phyloP scores from a whole-genome alignment of 2,888 invertebrate genomes.

The Drosophila mulleri region DNA sequence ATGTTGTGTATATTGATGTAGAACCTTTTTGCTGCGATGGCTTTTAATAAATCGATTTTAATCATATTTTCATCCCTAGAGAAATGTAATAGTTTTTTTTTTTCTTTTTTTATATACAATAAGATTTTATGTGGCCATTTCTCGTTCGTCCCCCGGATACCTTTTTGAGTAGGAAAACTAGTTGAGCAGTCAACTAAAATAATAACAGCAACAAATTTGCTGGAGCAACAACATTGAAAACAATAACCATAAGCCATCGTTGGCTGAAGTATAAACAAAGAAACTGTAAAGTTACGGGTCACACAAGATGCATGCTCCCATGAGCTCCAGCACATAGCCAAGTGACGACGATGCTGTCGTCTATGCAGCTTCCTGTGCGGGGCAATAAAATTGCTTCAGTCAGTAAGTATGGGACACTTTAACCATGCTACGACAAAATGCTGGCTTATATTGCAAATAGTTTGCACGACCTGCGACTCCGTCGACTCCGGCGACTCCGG shows the following conservation, averaged over 20 bases:
- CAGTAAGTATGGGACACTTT: conserved; percentile 75
- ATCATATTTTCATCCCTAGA: conserved; percentile 81
- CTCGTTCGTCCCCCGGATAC: conserved; percentile 5
- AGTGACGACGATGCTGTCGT: conserved; percentile 39
- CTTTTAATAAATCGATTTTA: conserved; percentile 84
- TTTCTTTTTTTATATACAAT: conserved; percentile 59
- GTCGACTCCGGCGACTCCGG: not conserved
- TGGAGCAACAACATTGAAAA: conserved; percentile 31
- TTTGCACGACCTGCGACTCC: conserved; percentile 52
- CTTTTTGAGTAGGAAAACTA: conserved; percentile 26
- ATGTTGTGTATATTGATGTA: conserved; percentile 45
- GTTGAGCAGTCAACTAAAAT: conserved; percentile 69
- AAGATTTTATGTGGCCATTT: conserved; percentile 64
- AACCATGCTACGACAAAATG: conserved; percentile 24
- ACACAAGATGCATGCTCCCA: conserved; percentile 68
- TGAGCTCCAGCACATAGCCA: conserved; percentile 32
- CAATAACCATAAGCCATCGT: conserved; percentile 40
- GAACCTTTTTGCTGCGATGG: conserved; percentile 44
- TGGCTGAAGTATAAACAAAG: conserved; percentile 74
- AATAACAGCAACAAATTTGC: conserved; percentile 73
- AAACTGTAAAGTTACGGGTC: conserved; percentile 78
- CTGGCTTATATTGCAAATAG: conserved; percentile 80
- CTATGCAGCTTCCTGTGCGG: conserved; percentile 70
- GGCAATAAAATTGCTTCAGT: conserved; percentile 75
- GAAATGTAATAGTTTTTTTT: conserved; percentile 77